A percentile compares a stretch with the other conserved stretches of the same genome.
Conservation (phyloP, 2,113 vertebrate genomes). For the Microtus montanus region DNA sequence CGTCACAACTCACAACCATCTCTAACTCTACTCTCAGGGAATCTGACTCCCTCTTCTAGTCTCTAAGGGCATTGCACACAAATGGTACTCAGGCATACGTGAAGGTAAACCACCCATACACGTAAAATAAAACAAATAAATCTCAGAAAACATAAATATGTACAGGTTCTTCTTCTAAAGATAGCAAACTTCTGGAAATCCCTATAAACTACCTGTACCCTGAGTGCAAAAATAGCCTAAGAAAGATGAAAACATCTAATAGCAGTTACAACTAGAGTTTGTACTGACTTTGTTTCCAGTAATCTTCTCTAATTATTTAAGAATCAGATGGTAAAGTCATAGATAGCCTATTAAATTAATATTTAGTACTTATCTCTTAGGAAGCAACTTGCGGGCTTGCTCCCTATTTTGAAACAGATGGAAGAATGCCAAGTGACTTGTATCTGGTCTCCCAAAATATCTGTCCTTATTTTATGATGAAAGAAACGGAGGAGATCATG, state of each 20-base stretch:
- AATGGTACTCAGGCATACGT: not conserved
- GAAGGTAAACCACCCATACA: not conserved
- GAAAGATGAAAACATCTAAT: not conserved
- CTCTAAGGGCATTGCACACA: not conserved
- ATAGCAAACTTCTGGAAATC: slow-evolving; percentile 2
- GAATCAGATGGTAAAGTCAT: not conserved
- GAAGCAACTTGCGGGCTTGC: not conserved
- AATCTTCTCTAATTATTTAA: not conserved
- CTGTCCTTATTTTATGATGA: not conserved
- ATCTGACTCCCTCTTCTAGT: not conserved
- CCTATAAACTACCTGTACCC: not conserved
- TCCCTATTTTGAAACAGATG: not conserved
- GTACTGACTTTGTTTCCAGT: not conserved
- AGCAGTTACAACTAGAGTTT: not conserved
- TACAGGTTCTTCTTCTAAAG: not conserved
- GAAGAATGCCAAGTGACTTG: not conserved
- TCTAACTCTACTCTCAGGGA: not conserved
- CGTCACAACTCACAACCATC: not conserved
- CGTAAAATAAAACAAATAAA: not conserved
- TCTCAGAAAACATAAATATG: not conserved
- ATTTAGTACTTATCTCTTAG: not conserved
- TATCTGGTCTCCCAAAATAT: not conserved
- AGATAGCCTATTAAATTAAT: slow-evolving; percentile 18
- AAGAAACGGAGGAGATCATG: not conserved
- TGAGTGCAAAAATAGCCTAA: not conserved